A percentile compares a stretch with the other conserved stretches of the same genome.
Conservation (phyloP, 2,888 invertebrate genomes). For the Neria commutata region DNA sequence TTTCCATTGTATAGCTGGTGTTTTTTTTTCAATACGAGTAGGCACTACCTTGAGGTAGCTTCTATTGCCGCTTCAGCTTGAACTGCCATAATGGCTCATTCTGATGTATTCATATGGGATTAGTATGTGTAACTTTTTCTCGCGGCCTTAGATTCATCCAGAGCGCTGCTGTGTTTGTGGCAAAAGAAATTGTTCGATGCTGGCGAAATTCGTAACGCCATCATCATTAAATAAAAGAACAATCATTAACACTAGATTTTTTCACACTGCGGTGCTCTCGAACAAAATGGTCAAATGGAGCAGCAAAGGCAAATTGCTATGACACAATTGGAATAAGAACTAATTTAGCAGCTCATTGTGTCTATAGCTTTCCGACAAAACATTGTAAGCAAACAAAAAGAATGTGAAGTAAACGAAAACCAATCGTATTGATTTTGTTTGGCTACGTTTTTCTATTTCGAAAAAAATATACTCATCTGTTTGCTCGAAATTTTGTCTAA, state of each 20-base stretch:
- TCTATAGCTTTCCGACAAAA: too few relatives aligned
- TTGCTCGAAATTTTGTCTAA: too few relatives aligned
- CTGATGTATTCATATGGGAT: background rate
- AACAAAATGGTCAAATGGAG: too few relatives aligned
- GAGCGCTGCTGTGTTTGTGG: slow-evolving; percentile 17
- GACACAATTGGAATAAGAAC: too few relatives aligned
- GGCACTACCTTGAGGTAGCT: background rate
- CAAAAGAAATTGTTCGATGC: slow-evolving; percentile 32
- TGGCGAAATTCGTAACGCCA: slow-evolving; percentile 52
- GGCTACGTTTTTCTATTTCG: too few relatives aligned
- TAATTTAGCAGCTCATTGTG: too few relatives aligned
- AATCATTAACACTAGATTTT: slow-evolving; percentile 11
- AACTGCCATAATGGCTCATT: background rate
- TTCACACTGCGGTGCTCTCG: too few relatives aligned
- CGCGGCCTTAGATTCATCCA: slow-evolving; percentile 22
- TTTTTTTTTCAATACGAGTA: background rate
- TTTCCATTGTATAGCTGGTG: slow-evolving; percentile 44
- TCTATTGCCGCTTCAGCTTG: too few relatives aligned
- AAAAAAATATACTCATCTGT: too few relatives aligned
- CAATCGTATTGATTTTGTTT: too few relatives aligned
- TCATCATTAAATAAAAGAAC: slow-evolving; percentile 51
- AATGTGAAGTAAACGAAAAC: too few relatives aligned
- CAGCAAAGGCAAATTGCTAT: background rate
- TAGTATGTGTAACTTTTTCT: slow-evolving; percentile 43
- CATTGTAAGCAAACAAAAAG: too few relatives aligned